Base-by-base conservation (phyloP, 2,888 invertebrate species). In the Tromatobia lineatoria region DNA sequence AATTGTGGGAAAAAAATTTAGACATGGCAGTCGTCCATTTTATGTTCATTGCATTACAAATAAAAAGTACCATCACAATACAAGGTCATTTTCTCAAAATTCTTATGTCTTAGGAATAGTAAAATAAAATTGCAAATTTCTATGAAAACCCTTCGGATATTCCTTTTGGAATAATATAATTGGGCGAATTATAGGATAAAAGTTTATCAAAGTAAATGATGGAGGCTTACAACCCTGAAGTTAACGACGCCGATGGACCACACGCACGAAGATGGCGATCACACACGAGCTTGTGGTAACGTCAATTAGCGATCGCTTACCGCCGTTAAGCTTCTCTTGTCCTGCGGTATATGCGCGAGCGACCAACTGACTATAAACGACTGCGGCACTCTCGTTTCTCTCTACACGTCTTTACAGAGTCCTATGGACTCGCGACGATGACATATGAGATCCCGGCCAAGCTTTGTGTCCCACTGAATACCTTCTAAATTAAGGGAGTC, bases 391-490 rank as follows among this genome's bases (percentile, higher is more conserved):
- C 64, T 70, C 76, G 71, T 47, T 73, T 71, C 79, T 86, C 83
- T 82, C 74, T 77, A 70, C 83, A 59, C 69, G 74, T 15, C 82
- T 73, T 85, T 79, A n/a, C n/a, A n/a, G 79, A 88, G 81, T 88
- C 81, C 88, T 23, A 67, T 86, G 89, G 80, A 70, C 75, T 67
- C 61, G 77, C 89, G 91, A 91, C 91, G 90, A 92, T 92, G 92
- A 92, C 92, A 90, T 92, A 91, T 90, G 91, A 90, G 90, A 91
- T 90, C 91, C 90, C 89, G 89, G 81, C 77, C 85, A 42, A 73
- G 88, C 91, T 92, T 93, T 93, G 93, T 92, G 90, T 87, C 89
- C 86, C 82, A 80, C 88, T 93, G 93, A 93, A 93, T 93, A 89
- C 90, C 90, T 79, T 90, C 91, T 90, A 92, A 92, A 93, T 93